phyloP scores from a whole-genome alignment of 2,888 invertebrate species.

The Dorcus hopei region DNA sequence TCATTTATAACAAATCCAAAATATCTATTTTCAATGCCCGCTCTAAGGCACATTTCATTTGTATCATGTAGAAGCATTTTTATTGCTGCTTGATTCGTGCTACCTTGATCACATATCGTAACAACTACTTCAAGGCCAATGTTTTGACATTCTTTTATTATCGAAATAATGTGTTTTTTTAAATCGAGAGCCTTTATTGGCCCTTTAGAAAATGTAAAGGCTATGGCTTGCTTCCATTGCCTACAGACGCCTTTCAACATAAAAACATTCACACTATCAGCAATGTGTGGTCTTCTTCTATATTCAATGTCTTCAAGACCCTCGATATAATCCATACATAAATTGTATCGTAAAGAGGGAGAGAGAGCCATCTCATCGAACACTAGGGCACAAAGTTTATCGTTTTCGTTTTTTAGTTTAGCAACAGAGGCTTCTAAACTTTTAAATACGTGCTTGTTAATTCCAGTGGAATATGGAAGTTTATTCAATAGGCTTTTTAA shows the following conservation, averaged over 20 bases:
- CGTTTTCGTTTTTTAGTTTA: neutral
- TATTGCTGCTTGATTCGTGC: constrained; percentile 19
- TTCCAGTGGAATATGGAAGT: constrained; percentile 8
- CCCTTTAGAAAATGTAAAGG: constrained; percentile 7
- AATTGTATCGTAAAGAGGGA: constrained; percentile 4
- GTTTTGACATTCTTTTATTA: constrained; percentile 12
- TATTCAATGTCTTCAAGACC: constrained; percentile 10
- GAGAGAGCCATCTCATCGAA: constrained; percentile 14
- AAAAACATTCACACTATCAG: constrained; percentile 14
- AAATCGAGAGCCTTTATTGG: neutral
- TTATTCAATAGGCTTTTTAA: constrained; percentile 11
- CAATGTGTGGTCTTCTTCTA: neutral
- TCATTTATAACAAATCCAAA: constrained; percentile 4
- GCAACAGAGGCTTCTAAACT: constrained; percentile 3
- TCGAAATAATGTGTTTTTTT: neutral
- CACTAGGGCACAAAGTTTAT: constrained; percentile 4
- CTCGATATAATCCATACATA: constrained; percentile 5
- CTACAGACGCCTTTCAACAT: constrained; percentile 13
- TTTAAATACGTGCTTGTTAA: constrained; percentile 6
- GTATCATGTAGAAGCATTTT: neutral
- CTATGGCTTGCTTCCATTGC: constrained; percentile 16
- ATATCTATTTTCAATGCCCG: neutral
- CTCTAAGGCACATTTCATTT: neutral
- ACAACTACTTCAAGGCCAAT: constrained; percentile 22
- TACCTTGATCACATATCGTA: constrained; percentile 27